Base-by-base conservation (phyloP, 2,113 vertebrate species). In the Pangasianodon hypophthalmus region DNA sequence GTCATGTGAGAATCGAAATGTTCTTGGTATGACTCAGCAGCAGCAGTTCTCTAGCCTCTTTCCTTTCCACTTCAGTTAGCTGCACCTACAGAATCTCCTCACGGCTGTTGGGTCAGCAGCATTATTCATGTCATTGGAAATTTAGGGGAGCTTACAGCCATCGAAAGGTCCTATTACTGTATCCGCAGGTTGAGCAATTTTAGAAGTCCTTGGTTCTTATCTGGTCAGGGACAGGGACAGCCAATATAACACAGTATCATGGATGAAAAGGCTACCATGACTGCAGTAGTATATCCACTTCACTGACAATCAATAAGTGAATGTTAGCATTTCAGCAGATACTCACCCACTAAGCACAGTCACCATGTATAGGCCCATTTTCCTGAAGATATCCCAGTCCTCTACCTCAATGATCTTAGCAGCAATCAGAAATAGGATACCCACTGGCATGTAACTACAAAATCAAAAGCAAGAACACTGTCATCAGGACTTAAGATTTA, bases 381-480 rank as follows among this genome's bases (percentile, higher is more conserved):
- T 98, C 92, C 94, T 97, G 93, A 99, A 99, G 94, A 99, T 98
- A 92, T 99, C 98, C 98, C 98, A 99, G 96, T 99, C 96, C 89
- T 99, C 98, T 91, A 99, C 98, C 95, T 99, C 97, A 46, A 99
- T 97, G 94, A 99, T 98, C 94, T 99, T 99, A 41, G 98, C 98
- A 69, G 98, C 98, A 95, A 99, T 98, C 44, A 99, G 96, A 96
- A 99, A 99, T 91, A 99, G 92, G 62, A 99, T 98, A 44, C 98
- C 98, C 0, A 98, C 0, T 0, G 98, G 98, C 98, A 99, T 99
- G 94, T 99, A 99, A 94, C 98, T 99, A 94, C 54, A 96, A 82
- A 64, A 80, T 85, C 69, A 85, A 87, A 87, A 71, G 67, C 73
- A 60, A 24, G 26, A 64, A n/a, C 0, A 87, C 19, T 37, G 9